Evolutionary conservation across 2,888 invertebrate genomes (phyloP), one percentile per base, ranked within the genome.

Genomic region (Drosophila buzzatii): DNA sequence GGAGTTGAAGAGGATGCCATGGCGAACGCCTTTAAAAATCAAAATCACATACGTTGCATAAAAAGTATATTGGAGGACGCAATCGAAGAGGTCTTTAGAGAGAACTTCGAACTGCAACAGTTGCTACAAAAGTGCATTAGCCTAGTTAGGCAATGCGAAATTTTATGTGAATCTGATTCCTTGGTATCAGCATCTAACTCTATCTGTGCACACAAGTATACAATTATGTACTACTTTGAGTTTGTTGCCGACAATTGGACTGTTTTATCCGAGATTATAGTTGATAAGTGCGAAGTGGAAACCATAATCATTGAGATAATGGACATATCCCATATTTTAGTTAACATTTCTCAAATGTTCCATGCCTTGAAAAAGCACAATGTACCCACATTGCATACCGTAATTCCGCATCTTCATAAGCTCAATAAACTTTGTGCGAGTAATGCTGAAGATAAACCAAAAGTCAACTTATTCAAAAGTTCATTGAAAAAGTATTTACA

Each of bases 381-480:
- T n/a, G 8, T 12, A 6, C 49, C 49, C 31, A 49, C 49, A 27
- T n/a, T 49, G 31, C 49, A 31, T 10, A 49, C n/a, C 2, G 10
- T 49, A 33, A 70, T 52, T 14, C 69, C 65, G 1, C 65, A 69
- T 58, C 20, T 69, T 2, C 69, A 69, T 55, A 58, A 65, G 8
- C 53, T 69, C 12, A 57, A 53, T 39, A 69, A 69, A 18, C 33
- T 58, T 4, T 64, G 65, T 51, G 49, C 42, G 12, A 14, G 41
- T 31, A 18, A 18, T 12, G 6, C 9, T 18, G 31, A 57, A 23
- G 44, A 57, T 2, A 20, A 23, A 18, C 2, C 10, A 9, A 33
- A 37, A 23, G 18, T 31, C 1, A 45, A 3, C 1, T 23, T 33
- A 2, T 41, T 68, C 5, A 68, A 58, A 35, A 45, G 14, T 12